Evolutionary conservation across 1,140 invertebrate species (phyloP).

Genomic region (Mercenaria mercenaria): DNA sequence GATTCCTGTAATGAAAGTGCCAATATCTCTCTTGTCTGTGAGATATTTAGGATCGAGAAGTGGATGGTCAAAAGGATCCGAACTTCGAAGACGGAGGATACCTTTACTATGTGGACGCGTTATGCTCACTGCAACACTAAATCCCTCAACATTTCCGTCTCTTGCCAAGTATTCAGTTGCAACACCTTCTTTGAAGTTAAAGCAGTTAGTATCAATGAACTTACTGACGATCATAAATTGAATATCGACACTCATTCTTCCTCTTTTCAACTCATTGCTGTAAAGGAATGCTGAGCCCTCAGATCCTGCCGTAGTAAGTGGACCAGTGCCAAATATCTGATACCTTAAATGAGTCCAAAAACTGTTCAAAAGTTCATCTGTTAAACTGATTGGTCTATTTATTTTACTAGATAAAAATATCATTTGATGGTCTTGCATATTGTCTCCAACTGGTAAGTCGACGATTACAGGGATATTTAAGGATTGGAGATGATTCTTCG

Average conservation of each 20-base stretch:
- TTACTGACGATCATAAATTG: background rate
- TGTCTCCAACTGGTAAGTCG: too few relatives aligned
- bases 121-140: background rate
- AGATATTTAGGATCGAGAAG: constrained; percentile 91
- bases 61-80: constrained; percentile 92
- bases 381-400: too few relatives aligned
- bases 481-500: background rate
- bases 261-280: background rate
- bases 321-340: too few relatives aligned
- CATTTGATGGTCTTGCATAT: too few relatives aligned
- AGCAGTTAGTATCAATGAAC: background rate
- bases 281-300: too few relatives aligned
- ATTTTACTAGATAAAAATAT: too few relatives aligned
- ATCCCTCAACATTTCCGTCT: background rate
- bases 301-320: too few relatives aligned
- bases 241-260: background rate
- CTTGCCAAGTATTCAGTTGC: background rate
- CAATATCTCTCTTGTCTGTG: constrained; percentile 71
- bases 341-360: too few relatives aligned
- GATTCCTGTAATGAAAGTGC: constrained; percentile 28
- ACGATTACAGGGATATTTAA: too few relatives aligned
- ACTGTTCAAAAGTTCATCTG: too few relatives aligned
- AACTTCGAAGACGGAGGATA: constrained; percentile 80
- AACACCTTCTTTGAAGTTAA: background rate
- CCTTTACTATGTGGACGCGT: constrained; percentile 76